Conservation (phyloP, 2,888 invertebrate species). For the Cryptops parisi region DNA sequence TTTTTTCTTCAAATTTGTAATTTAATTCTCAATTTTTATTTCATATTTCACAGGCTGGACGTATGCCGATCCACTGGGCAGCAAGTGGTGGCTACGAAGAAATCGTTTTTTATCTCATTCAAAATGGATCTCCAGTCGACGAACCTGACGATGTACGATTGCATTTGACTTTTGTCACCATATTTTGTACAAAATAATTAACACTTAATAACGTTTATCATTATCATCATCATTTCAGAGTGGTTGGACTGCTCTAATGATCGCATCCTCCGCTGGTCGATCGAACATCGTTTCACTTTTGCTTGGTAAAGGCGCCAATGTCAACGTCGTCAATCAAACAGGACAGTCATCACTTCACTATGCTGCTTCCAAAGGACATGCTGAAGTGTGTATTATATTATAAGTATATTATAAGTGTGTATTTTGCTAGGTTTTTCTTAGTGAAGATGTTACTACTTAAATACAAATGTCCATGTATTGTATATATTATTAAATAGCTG, state of each 20-base stretch:
- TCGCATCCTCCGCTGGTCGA: constrained; percentile 64
- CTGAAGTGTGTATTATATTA: constrained; percentile 39
- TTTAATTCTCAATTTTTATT: background rate
- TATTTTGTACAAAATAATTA: background rate
- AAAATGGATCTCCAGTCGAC: constrained; percentile 50
- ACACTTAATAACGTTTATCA: background rate
- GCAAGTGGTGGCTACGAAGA: constrained; percentile 59
- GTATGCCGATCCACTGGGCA: constrained; percentile 65
- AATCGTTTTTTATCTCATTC: constrained; percentile 51
- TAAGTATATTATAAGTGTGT: too few relatives aligned
- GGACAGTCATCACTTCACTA: constrained; percentile 72
- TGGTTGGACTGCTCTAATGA: constrained; percentile 58
- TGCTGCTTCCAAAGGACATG: constrained; percentile 69
- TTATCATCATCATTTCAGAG: constrained; percentile 35
- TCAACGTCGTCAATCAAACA: constrained; percentile 35
- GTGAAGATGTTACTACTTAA: too few relatives aligned
- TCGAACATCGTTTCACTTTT: constrained; percentile 49
- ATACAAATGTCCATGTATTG: background rate
- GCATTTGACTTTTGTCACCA: too few relatives aligned
- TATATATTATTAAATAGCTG: background rate
- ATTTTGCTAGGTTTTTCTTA: too few relatives aligned
- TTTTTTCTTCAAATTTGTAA: too few relatives aligned
- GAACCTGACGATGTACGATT: constrained; percentile 53
- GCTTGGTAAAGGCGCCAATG: constrained; percentile 50
- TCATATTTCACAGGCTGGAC: constrained; percentile 45